These are phyloP conservation scores for Ophthalmotilapia sp. DNA, from an alignment of 2,113 vertebrate genomes.

Conservation along the genomic window DNA sequence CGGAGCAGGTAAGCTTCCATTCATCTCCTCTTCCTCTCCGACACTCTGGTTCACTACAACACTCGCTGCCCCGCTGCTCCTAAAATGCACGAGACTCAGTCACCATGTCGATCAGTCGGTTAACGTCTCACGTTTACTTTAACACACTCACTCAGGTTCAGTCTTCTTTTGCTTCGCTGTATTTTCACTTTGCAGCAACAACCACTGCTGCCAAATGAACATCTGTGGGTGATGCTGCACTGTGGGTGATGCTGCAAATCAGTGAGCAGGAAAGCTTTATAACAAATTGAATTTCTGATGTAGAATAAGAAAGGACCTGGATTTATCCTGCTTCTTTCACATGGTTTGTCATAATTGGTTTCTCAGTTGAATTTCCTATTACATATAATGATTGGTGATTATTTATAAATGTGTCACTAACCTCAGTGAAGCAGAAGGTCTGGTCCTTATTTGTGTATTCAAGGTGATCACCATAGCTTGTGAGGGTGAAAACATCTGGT, in stretches of 20 bases:
- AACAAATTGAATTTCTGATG: neutral
- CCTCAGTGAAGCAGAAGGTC: neutral
- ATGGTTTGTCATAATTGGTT: neutral
- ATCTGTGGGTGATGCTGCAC: neutral
- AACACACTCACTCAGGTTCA: neutral
- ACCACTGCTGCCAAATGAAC: neutral
- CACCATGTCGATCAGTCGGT: neutral
- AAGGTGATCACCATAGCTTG: rapidly evolving
- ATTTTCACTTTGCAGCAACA: neutral
- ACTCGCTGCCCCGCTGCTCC: neutral
- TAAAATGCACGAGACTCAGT: rapidly evolving
- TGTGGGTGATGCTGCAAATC: neutral
- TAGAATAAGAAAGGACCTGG: neutral
- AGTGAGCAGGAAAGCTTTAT: neutral
- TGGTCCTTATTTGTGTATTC: neutral
- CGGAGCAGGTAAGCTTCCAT: slow-evolving; percentile 73
- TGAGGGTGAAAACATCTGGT: neutral
- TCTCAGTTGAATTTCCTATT: neutral
- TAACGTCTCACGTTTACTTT: neutral
- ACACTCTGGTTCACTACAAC: neutral
- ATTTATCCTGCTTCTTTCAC: neutral
- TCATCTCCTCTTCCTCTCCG: neutral
- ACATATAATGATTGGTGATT: neutral
- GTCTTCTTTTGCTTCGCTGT: neutral
- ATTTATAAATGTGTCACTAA: neutral